Conservation (phyloP, 2,797 vertebrate genomes). For the Agapornis canus region DNA sequence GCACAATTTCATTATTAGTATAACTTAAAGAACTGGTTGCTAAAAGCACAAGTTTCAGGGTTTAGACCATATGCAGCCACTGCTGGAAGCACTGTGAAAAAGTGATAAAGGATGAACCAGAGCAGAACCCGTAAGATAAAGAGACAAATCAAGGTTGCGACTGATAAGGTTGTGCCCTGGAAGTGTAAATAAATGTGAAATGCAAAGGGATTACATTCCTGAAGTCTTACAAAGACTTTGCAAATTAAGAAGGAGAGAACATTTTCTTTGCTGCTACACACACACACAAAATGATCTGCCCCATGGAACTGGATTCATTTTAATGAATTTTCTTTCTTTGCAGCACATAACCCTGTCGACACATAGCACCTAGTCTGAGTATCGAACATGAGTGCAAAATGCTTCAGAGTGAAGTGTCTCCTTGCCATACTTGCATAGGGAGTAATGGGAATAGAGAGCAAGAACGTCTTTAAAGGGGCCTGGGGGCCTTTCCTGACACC, state of each 20-base stretch:
- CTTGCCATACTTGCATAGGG: not conserved
- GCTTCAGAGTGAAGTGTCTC: not conserved
- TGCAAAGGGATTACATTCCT: not conserved
- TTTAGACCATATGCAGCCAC: conserved; percentile 8
- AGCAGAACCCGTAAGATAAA: conserved; percentile 1
- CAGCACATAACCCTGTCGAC: not conserved
- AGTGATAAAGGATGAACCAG: conserved; percentile 41
- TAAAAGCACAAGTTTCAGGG: not conserved
- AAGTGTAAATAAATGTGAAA: conserved; percentile 35
- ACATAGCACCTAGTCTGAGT: not conserved
- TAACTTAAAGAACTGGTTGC: not conserved
- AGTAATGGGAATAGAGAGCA: not conserved
- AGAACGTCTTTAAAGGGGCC: not conserved
- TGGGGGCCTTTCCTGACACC: not conserved
- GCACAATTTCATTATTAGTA: conserved; percentile 15
- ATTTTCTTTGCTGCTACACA: not conserved
- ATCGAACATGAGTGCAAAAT: not conserved
- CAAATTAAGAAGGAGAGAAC: not conserved
- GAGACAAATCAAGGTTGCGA: conserved; percentile 1
- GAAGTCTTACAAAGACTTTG: not conserved
- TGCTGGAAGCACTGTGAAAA: conserved; percentile 14
- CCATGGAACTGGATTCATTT: not conserved
- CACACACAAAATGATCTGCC: not conserved
- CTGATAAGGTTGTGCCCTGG: not conserved
- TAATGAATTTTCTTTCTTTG: not conserved